These are phyloP conservation scores for Picus viridis DNA, from an alignment of 2,797 vertebrate genomes.

Conservation along the genomic window DNA sequence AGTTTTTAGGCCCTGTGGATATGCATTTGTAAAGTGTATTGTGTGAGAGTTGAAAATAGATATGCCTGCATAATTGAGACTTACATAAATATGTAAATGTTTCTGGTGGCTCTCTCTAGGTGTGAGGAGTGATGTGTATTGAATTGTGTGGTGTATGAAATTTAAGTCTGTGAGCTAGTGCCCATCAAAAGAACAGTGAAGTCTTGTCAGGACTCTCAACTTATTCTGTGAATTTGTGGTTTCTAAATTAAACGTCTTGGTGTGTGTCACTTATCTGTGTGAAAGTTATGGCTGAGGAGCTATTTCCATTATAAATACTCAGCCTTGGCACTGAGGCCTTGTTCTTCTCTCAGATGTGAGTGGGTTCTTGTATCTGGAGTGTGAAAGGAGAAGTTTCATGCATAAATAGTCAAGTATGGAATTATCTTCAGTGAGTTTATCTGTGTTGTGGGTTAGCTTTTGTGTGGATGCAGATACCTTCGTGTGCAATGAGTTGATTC, in stretches of 20 bases:
- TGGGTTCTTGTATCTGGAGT: conserved; percentile 40
- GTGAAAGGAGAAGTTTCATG: background rate
- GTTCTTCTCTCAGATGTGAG: conserved; percentile 27
- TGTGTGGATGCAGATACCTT: background rate
- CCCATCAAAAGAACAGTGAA: background rate
- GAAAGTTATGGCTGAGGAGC: background rate
- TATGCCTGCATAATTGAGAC: conserved; percentile 22
- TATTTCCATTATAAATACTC: conserved; percentile 9
- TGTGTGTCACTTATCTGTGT: background rate
- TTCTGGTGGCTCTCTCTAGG: background rate
- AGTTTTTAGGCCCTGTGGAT: background rate
- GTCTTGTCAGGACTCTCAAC: conserved; percentile 21
- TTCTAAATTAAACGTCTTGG: background rate
- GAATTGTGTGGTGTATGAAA: background rate
- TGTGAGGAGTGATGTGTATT: background rate
- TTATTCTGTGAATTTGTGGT: background rate
- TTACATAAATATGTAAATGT: conserved; percentile 43
- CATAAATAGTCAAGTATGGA: background rate
- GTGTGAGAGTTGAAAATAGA: conserved; percentile 20
- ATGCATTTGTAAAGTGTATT: conserved; percentile 17
- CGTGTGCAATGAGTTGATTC: background rate
- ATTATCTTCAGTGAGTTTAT: background rate
- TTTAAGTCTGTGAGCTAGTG: background rate
- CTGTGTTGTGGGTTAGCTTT: background rate
- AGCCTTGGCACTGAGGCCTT: conserved; percentile 11